Conservation (phyloP, 2,888 invertebrate species). For the Pasiphila rectangulata region DNA sequence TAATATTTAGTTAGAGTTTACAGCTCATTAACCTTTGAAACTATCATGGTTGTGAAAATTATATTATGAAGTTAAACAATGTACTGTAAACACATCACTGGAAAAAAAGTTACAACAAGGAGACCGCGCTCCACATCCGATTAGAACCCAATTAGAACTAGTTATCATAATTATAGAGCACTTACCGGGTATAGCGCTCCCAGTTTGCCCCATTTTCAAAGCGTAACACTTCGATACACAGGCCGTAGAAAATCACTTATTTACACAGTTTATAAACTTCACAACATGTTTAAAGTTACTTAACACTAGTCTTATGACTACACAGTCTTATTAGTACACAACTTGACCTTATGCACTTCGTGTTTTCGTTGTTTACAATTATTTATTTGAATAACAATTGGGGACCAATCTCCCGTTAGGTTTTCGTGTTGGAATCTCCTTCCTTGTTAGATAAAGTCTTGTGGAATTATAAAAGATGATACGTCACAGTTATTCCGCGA, state of each 20-base stretch:
- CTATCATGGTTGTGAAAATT: no score
- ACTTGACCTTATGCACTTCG: conserved; percentile 60
- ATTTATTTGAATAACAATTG: conserved; percentile 29
- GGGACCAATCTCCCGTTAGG: not conserved
- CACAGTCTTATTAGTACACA: conserved; percentile 44
- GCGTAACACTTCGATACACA: conserved; percentile 27
- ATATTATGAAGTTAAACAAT: not conserved
- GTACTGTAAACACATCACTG: not conserved
- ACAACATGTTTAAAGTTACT: conserved; percentile 36
- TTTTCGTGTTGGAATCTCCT: conserved; percentile 21
- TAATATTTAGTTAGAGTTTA: no score
- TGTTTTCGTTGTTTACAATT: conserved; percentile 49
- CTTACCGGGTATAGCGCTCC: conserved; percentile 72
- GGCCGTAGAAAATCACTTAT: conserved; percentile 28
- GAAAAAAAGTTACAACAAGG: conserved; percentile 38
- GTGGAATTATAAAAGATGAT: conserved; percentile 1
- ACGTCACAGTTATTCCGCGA: conserved; percentile 14
- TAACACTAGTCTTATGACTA: no score
- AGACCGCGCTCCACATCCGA: conserved; percentile 36
- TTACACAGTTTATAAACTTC: conserved; percentile 23
- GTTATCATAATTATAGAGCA: conserved; percentile 44
- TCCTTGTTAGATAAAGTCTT: not conserved
- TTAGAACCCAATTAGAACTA: conserved; percentile 51
- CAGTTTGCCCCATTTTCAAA: conserved; percentile 65
- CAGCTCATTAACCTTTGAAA: no score